Evolutionary conservation across 2,113 vertebrate genomes (phyloP).

Genomic region (Myiozetetes cayanensis): DNA sequence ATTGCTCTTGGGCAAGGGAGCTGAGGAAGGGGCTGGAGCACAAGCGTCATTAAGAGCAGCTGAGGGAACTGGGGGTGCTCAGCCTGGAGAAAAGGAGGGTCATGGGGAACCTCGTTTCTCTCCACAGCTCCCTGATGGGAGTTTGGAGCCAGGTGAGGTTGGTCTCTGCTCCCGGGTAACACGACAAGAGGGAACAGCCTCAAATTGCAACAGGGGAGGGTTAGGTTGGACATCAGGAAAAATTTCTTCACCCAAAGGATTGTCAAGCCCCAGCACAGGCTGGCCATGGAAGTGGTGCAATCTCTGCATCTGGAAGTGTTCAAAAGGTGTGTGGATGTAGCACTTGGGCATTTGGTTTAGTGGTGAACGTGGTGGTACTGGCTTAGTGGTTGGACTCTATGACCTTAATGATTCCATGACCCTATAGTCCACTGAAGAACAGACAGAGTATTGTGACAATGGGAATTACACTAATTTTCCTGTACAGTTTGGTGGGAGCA

Average conservation of each 20-base stretch:
- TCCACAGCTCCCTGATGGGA: not conserved
- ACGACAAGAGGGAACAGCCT: not conserved
- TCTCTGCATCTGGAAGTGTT: not conserved
- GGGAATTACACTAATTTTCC: not conserved
- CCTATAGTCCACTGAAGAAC: not conserved
- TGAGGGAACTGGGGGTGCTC: not conserved
- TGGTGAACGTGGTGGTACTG: not conserved
- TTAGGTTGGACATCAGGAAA: not conserved
- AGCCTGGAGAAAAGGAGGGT: not conserved
- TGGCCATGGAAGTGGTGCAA: not conserved
- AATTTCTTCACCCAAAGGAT: not conserved
- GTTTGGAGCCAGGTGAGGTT: accelerated
- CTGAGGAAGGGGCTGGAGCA: not conserved
- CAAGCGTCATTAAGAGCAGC: accelerated
- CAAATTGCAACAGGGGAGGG: not conserved
- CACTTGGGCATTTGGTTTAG: not conserved
- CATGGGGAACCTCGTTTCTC: not conserved
- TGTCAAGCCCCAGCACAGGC: not conserved
- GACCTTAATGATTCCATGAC: not conserved
- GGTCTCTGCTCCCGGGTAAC: not conserved
- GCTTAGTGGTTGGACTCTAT: not conserved
- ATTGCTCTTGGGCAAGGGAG: not conserved
- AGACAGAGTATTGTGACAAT: not conserved
- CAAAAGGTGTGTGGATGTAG: no score
- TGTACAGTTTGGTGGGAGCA: not conserved